Evolutionary conservation across 2,113 vertebrate genomes (phyloP).

Genomic region (Boleophthalmus pectinirostris): DNA sequence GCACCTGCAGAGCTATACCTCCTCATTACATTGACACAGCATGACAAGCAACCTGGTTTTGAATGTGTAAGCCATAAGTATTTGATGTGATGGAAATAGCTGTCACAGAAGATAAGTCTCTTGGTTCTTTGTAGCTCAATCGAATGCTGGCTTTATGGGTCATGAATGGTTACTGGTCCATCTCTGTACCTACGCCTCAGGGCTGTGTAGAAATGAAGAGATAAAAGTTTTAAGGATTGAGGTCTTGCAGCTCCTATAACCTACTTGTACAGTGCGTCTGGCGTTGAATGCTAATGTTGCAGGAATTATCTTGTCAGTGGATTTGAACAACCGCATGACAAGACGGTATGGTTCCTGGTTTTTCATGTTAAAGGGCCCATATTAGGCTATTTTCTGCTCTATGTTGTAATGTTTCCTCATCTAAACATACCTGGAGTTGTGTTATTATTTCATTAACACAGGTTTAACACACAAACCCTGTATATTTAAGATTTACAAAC

Average conservation of each 20-base stretch:
- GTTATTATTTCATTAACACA: no score
- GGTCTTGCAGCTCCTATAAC: slow-evolving; percentile 33
- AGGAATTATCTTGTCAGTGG: background rate
- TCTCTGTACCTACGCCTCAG: slow-evolving; percentile 11
- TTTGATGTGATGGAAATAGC: slow-evolving; percentile 31
- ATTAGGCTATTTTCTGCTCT: no score
- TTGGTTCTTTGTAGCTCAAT: background rate
- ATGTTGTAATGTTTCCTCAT: no score
- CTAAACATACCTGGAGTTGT: no score
- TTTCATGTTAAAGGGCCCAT: no score
- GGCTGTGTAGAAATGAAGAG: slow-evolving; percentile 31
- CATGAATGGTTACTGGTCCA: slow-evolving; percentile 20
- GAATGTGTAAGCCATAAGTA: background rate
- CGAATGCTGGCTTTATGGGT: slow-evolving; percentile 16
- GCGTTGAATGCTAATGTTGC: slow-evolving; percentile 21
- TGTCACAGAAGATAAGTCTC: slow-evolving; percentile 31
- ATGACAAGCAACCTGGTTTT: background rate
- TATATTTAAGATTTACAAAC: no score
- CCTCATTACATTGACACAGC: background rate
- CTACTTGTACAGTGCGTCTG: slow-evolving; percentile 18
- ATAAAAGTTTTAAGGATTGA: slow-evolving; percentile 50
- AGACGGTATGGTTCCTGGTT: no score
- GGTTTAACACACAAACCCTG: no score
- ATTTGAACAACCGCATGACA: background rate
- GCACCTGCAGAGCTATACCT: slow-evolving; percentile 16